Evolutionary conservation across 2,113 vertebrate species (phyloP).

Genomic region (Leptobrachium ailaonicum): DNA sequence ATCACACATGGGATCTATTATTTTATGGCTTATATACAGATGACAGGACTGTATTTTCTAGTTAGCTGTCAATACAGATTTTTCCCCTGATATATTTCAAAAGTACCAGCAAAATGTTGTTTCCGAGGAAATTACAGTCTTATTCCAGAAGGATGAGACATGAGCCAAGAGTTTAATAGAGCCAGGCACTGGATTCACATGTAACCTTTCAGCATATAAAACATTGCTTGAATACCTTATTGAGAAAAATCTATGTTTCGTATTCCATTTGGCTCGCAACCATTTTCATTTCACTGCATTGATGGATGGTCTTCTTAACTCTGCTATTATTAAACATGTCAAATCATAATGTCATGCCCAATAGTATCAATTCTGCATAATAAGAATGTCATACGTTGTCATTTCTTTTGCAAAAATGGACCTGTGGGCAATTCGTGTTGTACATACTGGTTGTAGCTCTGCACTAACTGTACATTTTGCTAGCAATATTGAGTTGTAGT

Average conservation of each 20-base stretch:
- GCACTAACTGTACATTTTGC: slow-evolving; percentile 17
- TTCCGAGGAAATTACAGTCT: no score
- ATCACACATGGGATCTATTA: no score
- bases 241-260: not conserved
- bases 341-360: slow-evolving; percentile 12
- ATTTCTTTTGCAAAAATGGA: slow-evolving; percentile 11
- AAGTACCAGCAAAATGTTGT: no score
- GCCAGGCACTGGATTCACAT: not conserved
- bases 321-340: slow-evolving; percentile 8
- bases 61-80: no score
- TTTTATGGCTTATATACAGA: no score
- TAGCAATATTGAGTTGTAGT: not conserved
- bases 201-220: not conserved
- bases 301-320: slow-evolving; percentile 14
- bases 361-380: not conserved
- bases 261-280: not conserved
- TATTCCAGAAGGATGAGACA: not conserved
- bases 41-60: no score
- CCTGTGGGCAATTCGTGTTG: not conserved
- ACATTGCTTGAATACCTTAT: slow-evolving; percentile 7
- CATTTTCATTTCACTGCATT: not conserved
- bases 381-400: not conserved
- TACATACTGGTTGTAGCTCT: not conserved
- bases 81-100: no score
- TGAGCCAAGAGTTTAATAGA: not conserved